Conservation (phyloP, 1,140 invertebrate species). For the Drosophila pseudoobscura region DNA sequence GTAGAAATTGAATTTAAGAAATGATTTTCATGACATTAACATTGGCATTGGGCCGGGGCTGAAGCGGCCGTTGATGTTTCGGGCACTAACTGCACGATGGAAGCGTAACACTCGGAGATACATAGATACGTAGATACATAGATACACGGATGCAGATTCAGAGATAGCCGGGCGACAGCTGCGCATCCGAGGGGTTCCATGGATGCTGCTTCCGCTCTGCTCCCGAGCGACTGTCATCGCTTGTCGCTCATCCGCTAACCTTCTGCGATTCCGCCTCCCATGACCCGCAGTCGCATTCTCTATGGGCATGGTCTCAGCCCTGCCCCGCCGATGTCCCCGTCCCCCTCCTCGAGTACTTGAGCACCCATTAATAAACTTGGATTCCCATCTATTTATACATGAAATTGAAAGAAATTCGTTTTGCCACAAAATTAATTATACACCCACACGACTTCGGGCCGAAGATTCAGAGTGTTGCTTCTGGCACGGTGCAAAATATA, state of each 20-base stretch:
- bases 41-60: conserved; percentile 61
- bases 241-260: conserved; percentile 50
- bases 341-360: conserved; percentile 1
- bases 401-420: conserved; percentile 70
- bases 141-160: conserved; percentile 26
- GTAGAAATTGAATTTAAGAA: conserved; percentile 58
- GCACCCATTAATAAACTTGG: conserved; percentile 45
- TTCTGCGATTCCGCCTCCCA: conserved; percentile 36
- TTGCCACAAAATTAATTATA: conserved; percentile 79
- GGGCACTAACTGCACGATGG: conserved; percentile 59
- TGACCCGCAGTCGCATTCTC: conserved; percentile 26
- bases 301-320: not conserved
- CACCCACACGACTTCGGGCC: conserved; percentile 47
- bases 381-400: conserved; percentile 48
- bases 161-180: conserved; percentile 43
- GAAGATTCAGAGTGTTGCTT: conserved; percentile 17
- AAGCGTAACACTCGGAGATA: conserved; percentile 7
- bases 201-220: conserved; percentile 40
- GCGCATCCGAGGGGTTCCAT: conserved; percentile 37
- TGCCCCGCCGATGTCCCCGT: not conserved
- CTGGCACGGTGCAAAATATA: conserved; percentile 51
- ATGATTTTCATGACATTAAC: conserved; percentile 79
- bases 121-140: not conserved
- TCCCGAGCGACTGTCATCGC: conserved; percentile 43
- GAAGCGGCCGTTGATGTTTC: conserved; percentile 21